Evolutionary conservation across 2,888 invertebrate species (phyloP), one percentile per base, ranked within the genome.

Genomic region (Caenorhabditis sinica): DNA sequence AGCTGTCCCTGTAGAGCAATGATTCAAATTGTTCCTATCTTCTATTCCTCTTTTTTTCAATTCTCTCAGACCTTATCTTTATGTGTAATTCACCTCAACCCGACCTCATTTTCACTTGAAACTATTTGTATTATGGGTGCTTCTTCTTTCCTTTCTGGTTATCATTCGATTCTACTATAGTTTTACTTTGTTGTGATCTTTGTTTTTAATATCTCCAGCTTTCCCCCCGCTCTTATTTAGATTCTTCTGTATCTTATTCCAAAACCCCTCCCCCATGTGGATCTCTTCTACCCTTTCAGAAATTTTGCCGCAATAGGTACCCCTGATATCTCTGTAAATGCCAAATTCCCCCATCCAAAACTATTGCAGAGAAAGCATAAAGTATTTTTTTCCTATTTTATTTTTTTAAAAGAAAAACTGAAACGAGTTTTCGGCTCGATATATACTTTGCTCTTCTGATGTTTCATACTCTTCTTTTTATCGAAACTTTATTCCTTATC

Each of bases 21-120:
- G 40, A 40, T 40, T 40, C 13, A 13, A 40, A 33, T 33, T 33
- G 33, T 45, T n/a, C 45, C 51, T 49, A 51, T 51, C 2, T 40
- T 40, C 13, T 8, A 30, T 58, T 17, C 28, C 15, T 58, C 15
- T 30, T 30, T 2, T 17, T 28, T 58, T 1, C n/a, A n/a, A n/a
- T n/a, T 58, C 56, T 17, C 8, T 20, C 60, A 36, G 30, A 28
- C 45, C 25, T 13, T 20, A 11, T 36, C 28, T 6, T 20, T n/a
- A 25, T 30, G 43, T 15, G n/a, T n/a, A n/a, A 11, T 69, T 40
- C 13, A 40, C 65, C 65, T 43, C 65, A 45, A 15, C 2, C 23
- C 17, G 58, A 43, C 28, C 23, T 72, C 36, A 30, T 23, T 28
- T 61, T 73, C 60, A 61, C 61, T 73, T 73, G 45, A 45, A 60